Evolutionary conservation across 2,888 invertebrate species (phyloP).

Genomic region (Trachelus troglodyta): DNA sequence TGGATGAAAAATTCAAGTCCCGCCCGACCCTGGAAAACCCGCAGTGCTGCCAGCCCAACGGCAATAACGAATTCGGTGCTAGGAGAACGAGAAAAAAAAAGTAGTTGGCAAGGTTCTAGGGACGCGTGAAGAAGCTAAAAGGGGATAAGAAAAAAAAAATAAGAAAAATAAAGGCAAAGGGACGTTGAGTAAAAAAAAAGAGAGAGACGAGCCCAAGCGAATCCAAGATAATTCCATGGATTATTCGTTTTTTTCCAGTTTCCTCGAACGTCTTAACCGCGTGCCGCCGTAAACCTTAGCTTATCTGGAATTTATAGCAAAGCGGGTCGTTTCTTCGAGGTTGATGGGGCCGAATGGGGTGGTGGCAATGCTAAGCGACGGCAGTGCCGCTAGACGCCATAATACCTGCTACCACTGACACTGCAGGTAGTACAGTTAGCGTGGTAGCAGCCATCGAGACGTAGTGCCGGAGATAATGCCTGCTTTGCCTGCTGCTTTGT

Average conservation of each 20-base stretch:
- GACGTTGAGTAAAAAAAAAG: neutral
- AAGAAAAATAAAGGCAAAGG: neutral
- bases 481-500: slow-evolving; percentile 36
- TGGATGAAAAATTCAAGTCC: neutral
- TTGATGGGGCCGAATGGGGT: slow-evolving; percentile 13
- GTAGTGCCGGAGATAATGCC: slow-evolving; percentile 12
- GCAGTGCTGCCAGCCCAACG: neutral
- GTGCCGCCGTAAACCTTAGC: slow-evolving; percentile 48
- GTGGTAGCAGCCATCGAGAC: neutral
- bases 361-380: slow-evolving; percentile 1
- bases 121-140: neutral
- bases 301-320: slow-evolving; percentile 56
- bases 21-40: neutral
- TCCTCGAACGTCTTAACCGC: slow-evolving; percentile 38
- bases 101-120: neutral
- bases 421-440: neutral
- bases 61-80: neutral
- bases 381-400: neutral
- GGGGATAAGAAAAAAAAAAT: neutral
- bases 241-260: slow-evolving; percentile 37
- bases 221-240: slow-evolving; percentile 40
- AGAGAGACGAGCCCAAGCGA: slow-evolving; percentile 16
- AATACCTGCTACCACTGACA: neutral
- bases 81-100: neutral
- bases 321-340: slow-evolving; percentile 49